Conservation (phyloP, 2,797 vertebrate species). For the Acrocephalus scirpaceus region DNA sequence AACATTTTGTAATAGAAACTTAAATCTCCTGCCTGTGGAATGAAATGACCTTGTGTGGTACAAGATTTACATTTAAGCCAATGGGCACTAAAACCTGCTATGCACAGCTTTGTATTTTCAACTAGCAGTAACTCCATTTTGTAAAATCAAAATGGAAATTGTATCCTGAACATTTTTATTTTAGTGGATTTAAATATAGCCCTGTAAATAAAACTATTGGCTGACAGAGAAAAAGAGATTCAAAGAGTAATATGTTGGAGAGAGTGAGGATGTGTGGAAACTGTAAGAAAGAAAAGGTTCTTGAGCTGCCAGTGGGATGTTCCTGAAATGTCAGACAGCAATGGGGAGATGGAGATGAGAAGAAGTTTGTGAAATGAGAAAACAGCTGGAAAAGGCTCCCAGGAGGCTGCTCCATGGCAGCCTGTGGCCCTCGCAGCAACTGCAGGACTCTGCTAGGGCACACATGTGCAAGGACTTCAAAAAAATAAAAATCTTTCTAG, state of each 20-base stretch:
- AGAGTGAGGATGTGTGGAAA: neutral
- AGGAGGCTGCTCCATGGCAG: neutral
- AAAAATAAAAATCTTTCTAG: neutral
- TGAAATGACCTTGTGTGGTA: slow-evolving; percentile 45
- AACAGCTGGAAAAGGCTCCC: neutral
- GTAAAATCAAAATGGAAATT: slow-evolving; percentile 32
- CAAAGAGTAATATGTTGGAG: neutral
- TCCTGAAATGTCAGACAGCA: neutral
- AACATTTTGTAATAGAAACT: slow-evolving; percentile 46
- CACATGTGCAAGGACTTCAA: accelerated
- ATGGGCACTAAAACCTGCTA: slow-evolving; percentile 39
- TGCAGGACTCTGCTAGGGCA: neutral
- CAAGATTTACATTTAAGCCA: slow-evolving; percentile 51
- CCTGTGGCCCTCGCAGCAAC: neutral
- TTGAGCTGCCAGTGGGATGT: neutral
- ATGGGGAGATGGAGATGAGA: neutral
- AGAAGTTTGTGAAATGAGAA: neutral
- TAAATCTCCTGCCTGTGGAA: slow-evolving; percentile 43
- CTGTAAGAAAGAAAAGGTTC: neutral
- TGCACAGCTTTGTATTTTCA: neutral
- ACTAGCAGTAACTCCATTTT: slow-evolving; percentile 4
- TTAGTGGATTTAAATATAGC: slow-evolving; percentile 2
- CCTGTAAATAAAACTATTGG: slow-evolving; percentile 8
- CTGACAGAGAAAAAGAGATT: neutral
- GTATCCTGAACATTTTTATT: neutral